Conservation (phyloP, 2,888 invertebrate species). For the Nematopogon swammerdamellus region DNA sequence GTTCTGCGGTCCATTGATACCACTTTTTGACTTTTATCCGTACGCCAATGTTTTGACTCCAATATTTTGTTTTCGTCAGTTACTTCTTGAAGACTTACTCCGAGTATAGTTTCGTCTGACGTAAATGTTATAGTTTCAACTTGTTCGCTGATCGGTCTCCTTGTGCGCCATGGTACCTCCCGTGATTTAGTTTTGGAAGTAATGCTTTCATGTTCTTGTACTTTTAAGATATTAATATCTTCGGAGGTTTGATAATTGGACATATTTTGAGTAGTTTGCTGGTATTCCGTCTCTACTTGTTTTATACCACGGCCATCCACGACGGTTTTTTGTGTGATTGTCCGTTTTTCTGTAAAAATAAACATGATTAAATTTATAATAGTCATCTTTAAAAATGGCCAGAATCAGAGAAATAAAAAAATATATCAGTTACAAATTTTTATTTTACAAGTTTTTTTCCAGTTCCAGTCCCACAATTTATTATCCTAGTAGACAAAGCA, state of each 20-base stretch:
- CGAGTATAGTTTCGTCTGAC: conserved; percentile 11
- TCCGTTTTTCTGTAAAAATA: conserved; percentile 30
- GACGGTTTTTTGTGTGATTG: conserved; percentile 22
- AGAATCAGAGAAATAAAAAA: conserved; percentile 1
- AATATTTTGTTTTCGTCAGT: conserved; percentile 13
- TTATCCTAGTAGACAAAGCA: too few species aligned
- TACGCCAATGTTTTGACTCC: conserved; percentile 23
- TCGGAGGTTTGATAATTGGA: conserved; percentile 32
- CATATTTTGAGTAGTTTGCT: conserved; percentile 18
- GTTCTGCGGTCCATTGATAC: conserved; percentile 4
- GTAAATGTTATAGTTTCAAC: background rate
- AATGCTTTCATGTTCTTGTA: conserved; percentile 28
- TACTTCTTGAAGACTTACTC: conserved; percentile 9
- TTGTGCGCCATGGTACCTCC: conserved; percentile 36
- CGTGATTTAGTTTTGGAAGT: conserved; percentile 22
- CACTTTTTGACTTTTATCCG: conserved; percentile 3
- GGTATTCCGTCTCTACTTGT: conserved; percentile 16
- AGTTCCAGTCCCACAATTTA: too few species aligned
- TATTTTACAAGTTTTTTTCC: too few species aligned
- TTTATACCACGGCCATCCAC: conserved; percentile 26
- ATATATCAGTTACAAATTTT: conserved; percentile 1
- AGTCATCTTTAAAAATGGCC: too few species aligned
- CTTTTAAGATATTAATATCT: conserved; percentile 34
- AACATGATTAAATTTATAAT: too few species aligned
- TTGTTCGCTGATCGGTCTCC: conserved; percentile 8